Evolutionary conservation across 2,113 vertebrate species (phyloP).

Genomic region (Cephalopholis sonnerati): DNA sequence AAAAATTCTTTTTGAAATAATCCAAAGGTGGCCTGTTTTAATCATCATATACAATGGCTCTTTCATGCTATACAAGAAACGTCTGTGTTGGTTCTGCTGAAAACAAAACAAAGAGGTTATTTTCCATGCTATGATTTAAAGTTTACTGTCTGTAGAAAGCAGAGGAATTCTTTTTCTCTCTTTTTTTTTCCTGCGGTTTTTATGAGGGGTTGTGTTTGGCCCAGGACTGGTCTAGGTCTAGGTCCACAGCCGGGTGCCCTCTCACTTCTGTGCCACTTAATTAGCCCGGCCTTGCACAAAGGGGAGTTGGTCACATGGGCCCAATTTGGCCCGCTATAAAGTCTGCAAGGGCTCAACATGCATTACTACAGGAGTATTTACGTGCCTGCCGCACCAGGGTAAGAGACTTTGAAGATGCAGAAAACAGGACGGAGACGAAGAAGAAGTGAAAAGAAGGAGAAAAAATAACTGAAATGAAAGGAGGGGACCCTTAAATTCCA

Average conservation of each 20-base stretch:
- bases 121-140: constrained; percentile 49
- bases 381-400: constrained; percentile 50
- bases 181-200: constrained; percentile 40
- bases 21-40: constrained; percentile 34
- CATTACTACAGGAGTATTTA: constrained; percentile 77
- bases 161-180: background rate
- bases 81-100: background rate
- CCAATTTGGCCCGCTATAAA: constrained; percentile 83
- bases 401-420: constrained; percentile 80
- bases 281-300: constrained; percentile 73
- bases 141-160: constrained; percentile 39
- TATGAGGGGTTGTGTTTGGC: constrained; percentile 64
- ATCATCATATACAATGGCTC: constrained; percentile 11
- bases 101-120: constrained; percentile 54
- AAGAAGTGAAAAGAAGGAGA: constrained; percentile 43
- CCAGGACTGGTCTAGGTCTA: constrained; percentile 56
- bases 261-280: constrained; percentile 77
- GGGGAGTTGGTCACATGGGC: constrained; percentile 79
- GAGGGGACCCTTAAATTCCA: constrained; percentile 85
- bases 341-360: constrained; percentile 69
- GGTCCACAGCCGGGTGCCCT: constrained; percentile 66
- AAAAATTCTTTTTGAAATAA: constrained; percentile 24
- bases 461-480: constrained; percentile 71
- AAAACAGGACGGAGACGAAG: constrained; percentile 57
- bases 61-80: constrained; percentile 28